Percentiles rank a stretch among this genome's conserved stretches.
Conservation (phyloP, 2,888 invertebrate genomes). For the Caenorhabditis angaria region DNA sequence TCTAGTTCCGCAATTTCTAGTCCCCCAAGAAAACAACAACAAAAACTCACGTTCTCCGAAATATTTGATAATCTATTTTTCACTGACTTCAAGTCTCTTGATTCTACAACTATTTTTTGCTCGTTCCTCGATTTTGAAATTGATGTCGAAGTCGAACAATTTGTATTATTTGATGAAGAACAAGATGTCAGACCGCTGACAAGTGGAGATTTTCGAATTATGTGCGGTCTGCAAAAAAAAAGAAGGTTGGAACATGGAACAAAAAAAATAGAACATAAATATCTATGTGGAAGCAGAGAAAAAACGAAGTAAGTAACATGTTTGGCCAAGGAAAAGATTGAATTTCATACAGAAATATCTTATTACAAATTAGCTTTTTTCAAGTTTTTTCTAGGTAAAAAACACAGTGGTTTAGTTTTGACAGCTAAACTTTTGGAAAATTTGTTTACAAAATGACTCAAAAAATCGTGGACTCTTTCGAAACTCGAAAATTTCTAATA, state of each 20-base stretch:
- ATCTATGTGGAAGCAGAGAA: not conserved
- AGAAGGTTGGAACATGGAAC: not conserved
- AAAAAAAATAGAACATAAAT: not conserved
- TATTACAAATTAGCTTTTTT: constrained; percentile 4
- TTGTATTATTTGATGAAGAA: not conserved
- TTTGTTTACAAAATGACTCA: not conserved
- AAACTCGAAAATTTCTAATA: not conserved
- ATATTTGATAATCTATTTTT: not conserved
- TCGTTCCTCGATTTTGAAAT: not conserved
- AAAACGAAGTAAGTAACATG: not conserved
- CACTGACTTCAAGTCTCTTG: not conserved
- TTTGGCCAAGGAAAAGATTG: not conserved
- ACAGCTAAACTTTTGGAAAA: too few species aligned
- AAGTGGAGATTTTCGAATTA: not conserved
- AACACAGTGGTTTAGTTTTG: too few species aligned
- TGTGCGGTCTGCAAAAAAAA: not conserved
- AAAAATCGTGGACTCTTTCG: not conserved
- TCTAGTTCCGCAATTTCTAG: too few species aligned
- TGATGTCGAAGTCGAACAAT: not conserved
- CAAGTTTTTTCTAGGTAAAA: not conserved
- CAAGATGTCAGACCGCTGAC: not conserved
- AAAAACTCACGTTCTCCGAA: not conserved
- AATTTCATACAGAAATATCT: constrained; percentile 2
- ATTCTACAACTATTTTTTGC: not conserved
- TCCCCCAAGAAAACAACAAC: not conserved